phyloP scores from a whole-genome alignment of 2,113 vertebrate genomes.

The Aplodontia rufa region DNA sequence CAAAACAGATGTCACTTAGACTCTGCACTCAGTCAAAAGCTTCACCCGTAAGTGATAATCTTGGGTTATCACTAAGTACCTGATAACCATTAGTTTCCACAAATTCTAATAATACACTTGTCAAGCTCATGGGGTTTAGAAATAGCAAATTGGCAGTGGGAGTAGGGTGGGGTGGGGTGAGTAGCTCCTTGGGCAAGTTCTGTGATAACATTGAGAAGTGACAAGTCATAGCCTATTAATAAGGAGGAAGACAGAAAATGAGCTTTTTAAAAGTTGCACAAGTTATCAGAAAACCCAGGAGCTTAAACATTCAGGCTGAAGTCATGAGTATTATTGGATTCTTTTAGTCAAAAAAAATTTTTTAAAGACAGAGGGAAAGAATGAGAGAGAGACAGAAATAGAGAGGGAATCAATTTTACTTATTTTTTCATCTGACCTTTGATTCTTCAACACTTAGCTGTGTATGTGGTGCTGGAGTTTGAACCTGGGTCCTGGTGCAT shows the following conservation, averaged over 20 bases:
- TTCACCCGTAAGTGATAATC: slow-evolving; percentile 15
- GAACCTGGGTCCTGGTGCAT: too few species aligned
- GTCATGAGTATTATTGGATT: too few species aligned
- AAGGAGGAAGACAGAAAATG: background rate
- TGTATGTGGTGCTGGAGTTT: too few species aligned
- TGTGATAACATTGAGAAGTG: background rate
- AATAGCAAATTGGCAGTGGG: slow-evolving; percentile 37
- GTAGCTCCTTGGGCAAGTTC: background rate
- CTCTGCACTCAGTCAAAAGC: background rate
- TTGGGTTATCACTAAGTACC: slow-evolving; percentile 43
- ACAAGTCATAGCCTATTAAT: background rate
- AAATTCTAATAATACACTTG: slow-evolving; percentile 43
- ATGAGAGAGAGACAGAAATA: too few species aligned
- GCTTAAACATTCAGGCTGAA: too few species aligned
- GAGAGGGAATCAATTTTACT: too few species aligned
- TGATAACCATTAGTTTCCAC: slow-evolving; percentile 33
- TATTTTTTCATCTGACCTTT: too few species aligned
- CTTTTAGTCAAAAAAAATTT: too few species aligned
- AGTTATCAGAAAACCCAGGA: background rate
- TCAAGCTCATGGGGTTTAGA: slow-evolving; percentile 52
- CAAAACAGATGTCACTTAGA: background rate
- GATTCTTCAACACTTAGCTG: too few species aligned
- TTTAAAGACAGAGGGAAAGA: too few species aligned
- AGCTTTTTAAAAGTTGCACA: background rate
- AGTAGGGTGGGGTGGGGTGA: background rate